Evolutionary conservation across 2,113 vertebrate genomes (phyloP).

Genomic region (Rostratula benghalensis): DNA sequence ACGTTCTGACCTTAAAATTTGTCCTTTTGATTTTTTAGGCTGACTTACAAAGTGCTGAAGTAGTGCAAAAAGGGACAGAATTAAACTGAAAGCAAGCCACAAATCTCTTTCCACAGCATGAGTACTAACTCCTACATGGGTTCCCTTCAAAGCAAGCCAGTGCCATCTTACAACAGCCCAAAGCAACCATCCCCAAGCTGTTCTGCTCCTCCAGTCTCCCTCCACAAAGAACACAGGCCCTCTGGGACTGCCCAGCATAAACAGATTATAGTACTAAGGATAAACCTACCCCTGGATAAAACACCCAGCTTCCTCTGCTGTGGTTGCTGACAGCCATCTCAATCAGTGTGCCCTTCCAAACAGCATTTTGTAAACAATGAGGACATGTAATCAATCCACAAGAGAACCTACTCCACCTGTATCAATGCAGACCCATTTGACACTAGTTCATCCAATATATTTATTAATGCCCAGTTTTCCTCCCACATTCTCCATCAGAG

Average conservation of each 20-base stretch:
- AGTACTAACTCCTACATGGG: background rate
- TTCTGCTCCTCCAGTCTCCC: background rate
- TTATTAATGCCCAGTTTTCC: background rate
- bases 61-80: background rate
- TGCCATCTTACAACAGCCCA: background rate
- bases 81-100: background rate
- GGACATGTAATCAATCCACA: fast-evolving
- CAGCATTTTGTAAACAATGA: background rate
- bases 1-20: background rate
- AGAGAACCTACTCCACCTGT: background rate
- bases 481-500: background rate
- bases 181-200: background rate
- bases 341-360: background rate
- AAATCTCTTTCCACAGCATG: background rate
- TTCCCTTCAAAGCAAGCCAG: background rate
- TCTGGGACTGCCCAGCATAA: background rate
- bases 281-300: background rate
- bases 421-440: background rate
- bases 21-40: background rate
- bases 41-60: fast-evolving
- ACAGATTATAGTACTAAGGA: background rate
- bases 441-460: background rate
- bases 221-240: background rate
- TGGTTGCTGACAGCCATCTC: background rate
- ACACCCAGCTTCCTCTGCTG: background rate